phyloP scores from a whole-genome alignment of 2,797 vertebrate species.

The Chanos chanos region DNA sequence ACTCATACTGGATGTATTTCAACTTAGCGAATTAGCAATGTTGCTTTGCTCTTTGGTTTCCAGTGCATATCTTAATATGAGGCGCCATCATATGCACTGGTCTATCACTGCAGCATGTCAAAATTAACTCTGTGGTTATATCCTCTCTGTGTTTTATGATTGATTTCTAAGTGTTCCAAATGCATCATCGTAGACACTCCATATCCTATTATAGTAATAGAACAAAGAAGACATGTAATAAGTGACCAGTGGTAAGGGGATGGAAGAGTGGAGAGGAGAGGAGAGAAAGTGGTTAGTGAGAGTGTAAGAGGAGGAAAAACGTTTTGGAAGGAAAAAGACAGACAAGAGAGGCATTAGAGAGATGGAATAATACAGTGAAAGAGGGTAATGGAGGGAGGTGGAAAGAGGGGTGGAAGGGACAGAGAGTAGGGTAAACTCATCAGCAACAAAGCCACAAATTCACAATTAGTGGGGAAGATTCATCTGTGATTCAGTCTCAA shows the following conservation, averaged over 20 bases:
- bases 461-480: constrained; percentile 59
- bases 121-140: too few relatives aligned
- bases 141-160: too few relatives aligned
- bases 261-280: not conserved
- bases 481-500: constrained; percentile 67
- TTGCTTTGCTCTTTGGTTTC: too few relatives aligned
- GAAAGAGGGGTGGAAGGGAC: not conserved
- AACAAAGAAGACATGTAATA: constrained; percentile 16
- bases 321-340: too few relatives aligned
- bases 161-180: too few relatives aligned
- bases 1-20: too few relatives aligned
- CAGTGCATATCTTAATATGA: too few relatives aligned
- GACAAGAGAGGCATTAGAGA: too few relatives aligned
- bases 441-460: constrained; percentile 58
- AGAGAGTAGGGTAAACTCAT: not conserved
- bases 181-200: constrained; percentile 15
- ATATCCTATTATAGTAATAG: constrained; percentile 6
- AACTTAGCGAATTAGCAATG: too few relatives aligned
- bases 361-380: not conserved
- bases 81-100: too few relatives aligned
- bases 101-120: too few relatives aligned
- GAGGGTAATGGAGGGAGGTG: not conserved
- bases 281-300: constrained; percentile 5
- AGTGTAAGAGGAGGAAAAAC: too few relatives aligned
- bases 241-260: not conserved